phyloP scores from a whole-genome alignment of 1,140 invertebrate genomes.

The Himalopsyche phryganea region DNA sequence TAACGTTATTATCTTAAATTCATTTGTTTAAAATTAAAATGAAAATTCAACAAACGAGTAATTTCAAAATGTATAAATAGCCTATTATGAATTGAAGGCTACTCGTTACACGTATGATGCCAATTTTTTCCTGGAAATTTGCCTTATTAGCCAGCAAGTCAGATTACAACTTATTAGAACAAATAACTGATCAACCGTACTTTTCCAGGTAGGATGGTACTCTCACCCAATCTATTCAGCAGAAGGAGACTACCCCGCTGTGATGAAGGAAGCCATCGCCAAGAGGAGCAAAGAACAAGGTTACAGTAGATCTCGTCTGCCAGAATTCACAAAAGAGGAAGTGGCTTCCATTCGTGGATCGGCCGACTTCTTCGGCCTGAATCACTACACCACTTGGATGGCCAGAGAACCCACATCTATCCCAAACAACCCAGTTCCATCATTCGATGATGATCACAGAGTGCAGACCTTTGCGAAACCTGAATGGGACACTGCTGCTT shows the following conservation, averaged over 20 bases:
- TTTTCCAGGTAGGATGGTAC: slow-evolving; percentile 59
- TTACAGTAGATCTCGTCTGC: slow-evolving; percentile 53
- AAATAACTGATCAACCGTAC: no score
- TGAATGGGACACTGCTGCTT: slow-evolving; percentile 48
- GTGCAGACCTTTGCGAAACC: slow-evolving; percentile 45
- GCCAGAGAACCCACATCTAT: slow-evolving; percentile 35
- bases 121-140: no score
- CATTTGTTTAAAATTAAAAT: no score
- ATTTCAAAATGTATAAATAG: no score
- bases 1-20: no score
- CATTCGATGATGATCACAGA: slow-evolving; percentile 51
- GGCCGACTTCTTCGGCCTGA: slow-evolving; percentile 62
- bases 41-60: no score
- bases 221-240: slow-evolving; percentile 57
- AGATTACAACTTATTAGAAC: no score
- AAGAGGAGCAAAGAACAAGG: slow-evolving; percentile 57
- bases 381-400: slow-evolving; percentile 55
- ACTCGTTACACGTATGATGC: no score
- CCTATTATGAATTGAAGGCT: no score
- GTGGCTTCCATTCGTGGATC: slow-evolving; percentile 54
- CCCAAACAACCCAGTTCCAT: slow-evolving; percentile 43
- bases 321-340: slow-evolving; percentile 55
- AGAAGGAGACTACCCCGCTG: slow-evolving; percentile 59
- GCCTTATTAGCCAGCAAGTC: no score
- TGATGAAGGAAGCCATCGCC: slow-evolving; percentile 56